phyloP scores from a whole-genome alignment of 2,113 vertebrate species.

The Podiceps cristatus region DNA sequence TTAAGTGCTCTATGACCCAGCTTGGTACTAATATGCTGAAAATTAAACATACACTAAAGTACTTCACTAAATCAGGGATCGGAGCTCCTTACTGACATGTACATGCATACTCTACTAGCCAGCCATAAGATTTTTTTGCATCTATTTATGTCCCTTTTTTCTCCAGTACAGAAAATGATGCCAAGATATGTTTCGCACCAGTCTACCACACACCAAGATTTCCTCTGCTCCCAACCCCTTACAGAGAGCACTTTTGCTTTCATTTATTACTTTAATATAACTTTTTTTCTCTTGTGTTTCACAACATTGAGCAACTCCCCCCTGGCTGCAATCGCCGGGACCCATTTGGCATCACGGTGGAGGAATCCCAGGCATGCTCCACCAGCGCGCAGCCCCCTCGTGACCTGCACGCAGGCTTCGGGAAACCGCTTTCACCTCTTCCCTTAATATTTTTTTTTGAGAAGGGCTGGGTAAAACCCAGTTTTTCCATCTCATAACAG shows the following conservation, averaged over 20 bases:
- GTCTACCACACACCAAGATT: slow-evolving; percentile 14
- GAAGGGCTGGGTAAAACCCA: not conserved
- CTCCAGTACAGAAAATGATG: not conserved
- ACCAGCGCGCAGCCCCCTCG: not conserved
- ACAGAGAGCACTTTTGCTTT: slow-evolving; percentile 36
- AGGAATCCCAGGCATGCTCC: slow-evolving; percentile 60
- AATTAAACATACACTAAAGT: not conserved
- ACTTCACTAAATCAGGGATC: not conserved
- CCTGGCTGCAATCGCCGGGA: not conserved
- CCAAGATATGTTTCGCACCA: not conserved
- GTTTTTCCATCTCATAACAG: not conserved
- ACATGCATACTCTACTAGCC: not conserved
- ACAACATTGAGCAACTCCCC: not conserved
- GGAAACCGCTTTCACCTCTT: slow-evolving; percentile 15
- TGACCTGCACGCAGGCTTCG: not conserved
- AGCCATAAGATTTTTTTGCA: not conserved
- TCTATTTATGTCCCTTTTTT: slow-evolving; percentile 3
- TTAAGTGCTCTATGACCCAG: not conserved
- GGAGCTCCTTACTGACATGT: not conserved
- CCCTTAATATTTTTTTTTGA: not conserved
- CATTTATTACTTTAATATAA: slow-evolving; percentile 39
- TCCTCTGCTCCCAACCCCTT: not conserved
- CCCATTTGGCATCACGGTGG: not conserved
- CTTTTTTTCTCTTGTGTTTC: slow-evolving; percentile 38
- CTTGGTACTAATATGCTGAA: not conserved